A percentile compares a stretch with the other conserved stretches of the same genome.
phyloP scores from a whole-genome alignment of 2,797 vertebrate genomes.

The Leptoclinus maculatus region DNA sequence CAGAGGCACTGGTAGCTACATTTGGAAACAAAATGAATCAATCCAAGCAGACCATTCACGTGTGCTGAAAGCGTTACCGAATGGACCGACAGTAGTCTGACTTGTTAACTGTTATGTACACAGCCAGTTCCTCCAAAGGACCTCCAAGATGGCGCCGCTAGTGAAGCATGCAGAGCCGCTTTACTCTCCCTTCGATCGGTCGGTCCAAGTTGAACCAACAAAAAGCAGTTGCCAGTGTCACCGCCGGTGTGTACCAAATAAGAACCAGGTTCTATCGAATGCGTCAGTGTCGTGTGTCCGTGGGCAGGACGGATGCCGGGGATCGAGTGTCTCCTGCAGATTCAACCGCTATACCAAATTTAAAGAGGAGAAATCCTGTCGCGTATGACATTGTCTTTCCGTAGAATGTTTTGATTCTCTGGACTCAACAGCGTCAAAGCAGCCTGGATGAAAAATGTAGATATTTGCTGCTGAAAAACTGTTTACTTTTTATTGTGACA shows the following conservation, averaged over 20 bases:
- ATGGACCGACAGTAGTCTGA: neutral
- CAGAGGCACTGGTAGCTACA: neutral
- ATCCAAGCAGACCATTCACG: neutral
- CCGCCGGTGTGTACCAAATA: constrained; percentile 77
- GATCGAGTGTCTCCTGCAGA: constrained; percentile 54
- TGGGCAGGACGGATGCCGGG: constrained; percentile 31
- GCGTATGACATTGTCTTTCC: constrained; percentile 57
- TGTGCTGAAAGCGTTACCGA: constrained; percentile 4
- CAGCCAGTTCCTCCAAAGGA: constrained; percentile 42
- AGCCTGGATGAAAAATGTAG: constrained; percentile 63
- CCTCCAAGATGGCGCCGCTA: constrained; percentile 47
- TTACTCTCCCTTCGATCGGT: constrained; percentile 33
- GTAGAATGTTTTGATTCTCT: constrained; percentile 70
- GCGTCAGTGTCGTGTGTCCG: constrained; percentile 49
- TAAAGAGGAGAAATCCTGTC: constrained; percentile 55
- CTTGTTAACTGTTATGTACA: neutral
- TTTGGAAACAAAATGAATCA: neutral
- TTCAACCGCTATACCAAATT: constrained; percentile 67
- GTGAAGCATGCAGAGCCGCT: constrained; percentile 35
- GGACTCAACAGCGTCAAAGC: constrained; percentile 54
- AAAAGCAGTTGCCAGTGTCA: constrained; percentile 78
- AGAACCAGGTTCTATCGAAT: constrained; percentile 60
- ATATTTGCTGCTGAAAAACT: constrained; percentile 75
- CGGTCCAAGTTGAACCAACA: constrained; percentile 43
- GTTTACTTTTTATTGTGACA: constrained; percentile 79